Conservation (phyloP, 1,140 invertebrate genomes). For the Sycophila sp. region DNA sequence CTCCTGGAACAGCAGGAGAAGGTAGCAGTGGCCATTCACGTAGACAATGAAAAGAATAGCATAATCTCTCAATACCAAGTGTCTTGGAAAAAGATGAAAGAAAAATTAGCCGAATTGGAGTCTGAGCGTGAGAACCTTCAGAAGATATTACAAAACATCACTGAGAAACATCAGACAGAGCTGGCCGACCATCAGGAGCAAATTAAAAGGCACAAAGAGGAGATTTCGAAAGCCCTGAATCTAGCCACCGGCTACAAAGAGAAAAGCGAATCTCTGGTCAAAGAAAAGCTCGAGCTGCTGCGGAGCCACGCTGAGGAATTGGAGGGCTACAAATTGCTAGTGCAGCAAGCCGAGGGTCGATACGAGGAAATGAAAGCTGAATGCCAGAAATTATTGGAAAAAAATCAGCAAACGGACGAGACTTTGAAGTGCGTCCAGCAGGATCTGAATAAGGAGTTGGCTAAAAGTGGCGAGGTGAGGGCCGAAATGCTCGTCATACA, state of each 20-base stretch:
- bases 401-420: slow-evolving; percentile 53
- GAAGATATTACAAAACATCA: slow-evolving; percentile 52
- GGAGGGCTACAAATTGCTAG: slow-evolving; percentile 57
- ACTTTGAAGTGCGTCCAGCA: slow-evolving; percentile 51
- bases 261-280: slow-evolving; percentile 70
- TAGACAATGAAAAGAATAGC: slow-evolving; percentile 79
- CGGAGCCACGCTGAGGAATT: slow-evolving; percentile 58
- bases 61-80: slow-evolving; percentile 73
- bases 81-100: slow-evolving; percentile 66
- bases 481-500: slow-evolving; percentile 66
- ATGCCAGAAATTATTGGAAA: slow-evolving; percentile 55
- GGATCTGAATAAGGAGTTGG: slow-evolving; percentile 59
- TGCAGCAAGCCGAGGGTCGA: slow-evolving; percentile 55
- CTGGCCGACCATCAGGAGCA: slow-evolving; percentile 59
- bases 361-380: slow-evolving; percentile 55
- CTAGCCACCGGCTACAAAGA: slow-evolving; percentile 75
- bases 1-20: slow-evolving; percentile 81
- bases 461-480: slow-evolving; percentile 54
- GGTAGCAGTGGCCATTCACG: slow-evolving; percentile 78
- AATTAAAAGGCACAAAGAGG: slow-evolving; percentile 72
- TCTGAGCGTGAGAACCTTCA: slow-evolving; percentile 57
- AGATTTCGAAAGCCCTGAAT: slow-evolving; percentile 74
- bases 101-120: slow-evolving; percentile 61
- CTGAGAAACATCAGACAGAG: slow-evolving; percentile 56
- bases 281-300: slow-evolving; percentile 64